These are phyloP conservation scores for Rhorus exstirpatorius DNA, from an alignment of 2,888 invertebrate species.

Conservation along the genomic window DNA sequence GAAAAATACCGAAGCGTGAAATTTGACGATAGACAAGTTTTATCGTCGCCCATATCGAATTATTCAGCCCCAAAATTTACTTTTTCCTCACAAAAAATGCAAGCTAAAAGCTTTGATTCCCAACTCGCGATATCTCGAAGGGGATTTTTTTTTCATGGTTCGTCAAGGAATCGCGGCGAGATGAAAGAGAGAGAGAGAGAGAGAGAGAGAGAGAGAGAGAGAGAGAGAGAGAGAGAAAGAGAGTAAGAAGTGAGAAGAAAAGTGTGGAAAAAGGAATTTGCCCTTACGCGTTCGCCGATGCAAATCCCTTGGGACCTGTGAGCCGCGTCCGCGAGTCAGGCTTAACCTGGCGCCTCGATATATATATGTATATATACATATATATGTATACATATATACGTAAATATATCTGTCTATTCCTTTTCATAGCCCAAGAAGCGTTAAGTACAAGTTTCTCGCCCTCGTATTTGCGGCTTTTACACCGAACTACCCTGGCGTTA, in stretches of 20 bases:
- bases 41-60: no score
- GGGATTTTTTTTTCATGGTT: conserved; percentile 45
- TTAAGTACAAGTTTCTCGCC: conserved; percentile 69
- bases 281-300: conserved; percentile 67
- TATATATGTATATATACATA: conserved; percentile 21
- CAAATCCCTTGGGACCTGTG: conserved; percentile 71
- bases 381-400: conserved; percentile 2
- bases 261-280: conserved; percentile 37
- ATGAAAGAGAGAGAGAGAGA: conserved; percentile 1
- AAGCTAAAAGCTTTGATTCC: no score
- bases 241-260: conserved; percentile 29
- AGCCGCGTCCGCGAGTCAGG: conserved; percentile 67
- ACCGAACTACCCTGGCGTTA: conserved; percentile 28
- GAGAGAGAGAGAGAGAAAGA: conserved; percentile 6
- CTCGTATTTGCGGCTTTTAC: conserved; percentile 63
- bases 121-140: conserved; percentile 37
- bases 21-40: no score
- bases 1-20: no score
- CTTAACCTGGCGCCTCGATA: conserved; percentile 47
- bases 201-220: no score
- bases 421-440: conserved; percentile 69
- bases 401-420: conserved; percentile 31
- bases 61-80: no score
- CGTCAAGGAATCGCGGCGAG: conserved; percentile 46
- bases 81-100: no score